Conservation (phyloP, 2,113 vertebrate species). For the Emydocephalus ijimae region DNA sequence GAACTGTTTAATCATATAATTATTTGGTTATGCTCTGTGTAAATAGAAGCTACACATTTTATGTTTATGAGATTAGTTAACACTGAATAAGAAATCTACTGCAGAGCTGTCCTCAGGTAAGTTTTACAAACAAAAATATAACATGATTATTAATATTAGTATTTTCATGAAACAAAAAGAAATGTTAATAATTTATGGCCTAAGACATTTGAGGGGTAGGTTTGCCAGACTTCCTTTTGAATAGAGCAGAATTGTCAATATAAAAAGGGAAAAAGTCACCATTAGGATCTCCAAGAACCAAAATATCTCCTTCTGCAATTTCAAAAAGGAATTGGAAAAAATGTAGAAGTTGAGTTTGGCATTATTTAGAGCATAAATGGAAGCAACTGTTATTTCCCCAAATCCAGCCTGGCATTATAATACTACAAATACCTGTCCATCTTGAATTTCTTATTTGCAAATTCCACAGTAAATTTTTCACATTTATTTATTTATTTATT, state of each 20-base stretch:
- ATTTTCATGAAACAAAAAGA: background rate
- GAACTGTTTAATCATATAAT: background rate
- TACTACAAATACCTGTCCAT: background rate
- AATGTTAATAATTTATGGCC: background rate
- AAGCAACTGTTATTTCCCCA: background rate
- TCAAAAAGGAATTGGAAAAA: background rate
- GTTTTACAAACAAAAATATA: background rate
- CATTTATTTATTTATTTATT: background rate
- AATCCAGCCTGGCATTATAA: background rate
- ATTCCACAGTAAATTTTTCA: background rate
- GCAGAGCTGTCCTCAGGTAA: background rate
- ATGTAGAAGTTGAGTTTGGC: background rate
- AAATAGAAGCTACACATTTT: background rate
- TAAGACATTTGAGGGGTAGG: background rate
- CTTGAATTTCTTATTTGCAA: background rate
- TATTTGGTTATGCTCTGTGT: background rate
- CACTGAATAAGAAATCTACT: background rate
- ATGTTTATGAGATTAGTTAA: background rate
- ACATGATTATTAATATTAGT: background rate
- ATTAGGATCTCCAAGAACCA: background rate
- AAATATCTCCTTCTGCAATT: background rate
- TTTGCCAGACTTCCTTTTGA: background rate
- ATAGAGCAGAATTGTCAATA: background rate
- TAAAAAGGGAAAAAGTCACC: background rate
- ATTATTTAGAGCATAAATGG: background rate